Evolutionary conservation across 2,797 vertebrate genomes (phyloP).

Genomic region (Chrosomus eos): DNA sequence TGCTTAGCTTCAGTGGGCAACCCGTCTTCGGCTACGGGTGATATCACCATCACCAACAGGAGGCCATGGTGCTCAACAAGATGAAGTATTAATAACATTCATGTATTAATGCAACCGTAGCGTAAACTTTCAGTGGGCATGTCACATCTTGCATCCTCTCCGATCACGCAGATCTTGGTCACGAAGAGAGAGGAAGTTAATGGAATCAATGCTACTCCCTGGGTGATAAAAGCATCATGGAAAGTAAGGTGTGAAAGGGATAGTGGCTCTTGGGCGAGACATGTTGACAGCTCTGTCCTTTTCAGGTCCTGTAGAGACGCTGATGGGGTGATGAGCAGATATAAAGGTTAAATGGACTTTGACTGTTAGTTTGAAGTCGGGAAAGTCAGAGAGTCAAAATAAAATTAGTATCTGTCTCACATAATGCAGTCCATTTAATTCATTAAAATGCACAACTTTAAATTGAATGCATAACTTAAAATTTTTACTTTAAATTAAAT

Average conservation of each 20-base stretch:
- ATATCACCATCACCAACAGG: neutral
- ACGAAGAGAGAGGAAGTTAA: constrained; percentile 59
- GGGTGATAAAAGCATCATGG: constrained; percentile 61
- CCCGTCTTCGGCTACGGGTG: too few species aligned
- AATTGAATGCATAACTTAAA: too few species aligned
- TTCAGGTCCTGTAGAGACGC: constrained; percentile 50
- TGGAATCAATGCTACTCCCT: constrained; percentile 70
- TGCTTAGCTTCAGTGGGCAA: too few species aligned
- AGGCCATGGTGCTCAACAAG: neutral
- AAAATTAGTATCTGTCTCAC: neutral
- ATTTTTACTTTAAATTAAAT: too few species aligned
- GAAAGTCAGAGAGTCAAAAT: constrained; percentile 10
- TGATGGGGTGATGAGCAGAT: neutral
- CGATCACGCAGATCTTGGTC: neutral
- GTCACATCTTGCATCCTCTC: neutral
- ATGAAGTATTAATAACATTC: constrained; percentile 4
- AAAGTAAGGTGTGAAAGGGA: constrained; percentile 28
- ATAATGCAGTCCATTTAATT: neutral
- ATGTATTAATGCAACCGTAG: neutral
- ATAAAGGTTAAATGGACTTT: constrained; percentile 29
- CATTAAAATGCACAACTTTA: too few species aligned
- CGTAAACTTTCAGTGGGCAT: neutral
- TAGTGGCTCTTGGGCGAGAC: constrained; percentile 3
- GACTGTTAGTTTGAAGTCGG: neutral
- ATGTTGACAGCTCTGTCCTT: constrained; percentile 70